A percentile compares a stretch with the other conserved stretches of the same genome.
phyloP scores from a whole-genome alignment of 2,888 invertebrate genomes.

The Noctua comes region DNA sequence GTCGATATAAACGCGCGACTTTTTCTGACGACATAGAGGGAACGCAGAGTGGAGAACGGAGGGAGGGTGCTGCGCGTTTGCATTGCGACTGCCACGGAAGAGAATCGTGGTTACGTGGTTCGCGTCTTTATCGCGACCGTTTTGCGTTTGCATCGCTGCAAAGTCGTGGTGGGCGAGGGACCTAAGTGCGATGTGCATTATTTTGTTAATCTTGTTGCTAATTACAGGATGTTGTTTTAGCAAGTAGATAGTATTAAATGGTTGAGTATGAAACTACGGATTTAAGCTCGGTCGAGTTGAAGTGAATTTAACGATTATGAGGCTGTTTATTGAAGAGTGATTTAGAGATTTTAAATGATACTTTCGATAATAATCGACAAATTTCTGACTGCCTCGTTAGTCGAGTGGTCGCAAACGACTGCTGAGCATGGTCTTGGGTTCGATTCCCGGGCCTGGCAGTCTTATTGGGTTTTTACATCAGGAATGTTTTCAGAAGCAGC shows the following conservation, averaged over 20 bases:
- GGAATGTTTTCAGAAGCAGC: no score
- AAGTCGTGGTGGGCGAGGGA: background rate
- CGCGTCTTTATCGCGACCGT: background rate
- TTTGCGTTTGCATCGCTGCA: background rate
- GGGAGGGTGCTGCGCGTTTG: background rate
- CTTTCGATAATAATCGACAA: background rate
- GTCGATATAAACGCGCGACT: background rate
- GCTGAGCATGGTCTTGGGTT: no score
- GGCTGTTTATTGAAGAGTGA: background rate
- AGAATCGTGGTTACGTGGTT: background rate
- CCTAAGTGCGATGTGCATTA: conserved; percentile 2
- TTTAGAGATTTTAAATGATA: background rate
- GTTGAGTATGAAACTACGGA: conserved; percentile 11
- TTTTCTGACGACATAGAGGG: background rate
- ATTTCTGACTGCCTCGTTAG: background rate
- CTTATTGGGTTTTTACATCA: no score
- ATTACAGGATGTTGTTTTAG: conserved; percentile 41
- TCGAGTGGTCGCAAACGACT: no score
- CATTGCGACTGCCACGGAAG: background rate
- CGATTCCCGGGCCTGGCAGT: no score
- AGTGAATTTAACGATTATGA: background rate
- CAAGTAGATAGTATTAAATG: conserved; percentile 22
- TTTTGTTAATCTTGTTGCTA: conserved; percentile 45
- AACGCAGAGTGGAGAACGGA: background rate
- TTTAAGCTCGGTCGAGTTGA: background rate